A percentile compares a stretch with the other conserved stretches of the same genome.
phyloP scores from a whole-genome alignment of 2,113 vertebrate species.

The Phrynosoma platyrhinos region DNA sequence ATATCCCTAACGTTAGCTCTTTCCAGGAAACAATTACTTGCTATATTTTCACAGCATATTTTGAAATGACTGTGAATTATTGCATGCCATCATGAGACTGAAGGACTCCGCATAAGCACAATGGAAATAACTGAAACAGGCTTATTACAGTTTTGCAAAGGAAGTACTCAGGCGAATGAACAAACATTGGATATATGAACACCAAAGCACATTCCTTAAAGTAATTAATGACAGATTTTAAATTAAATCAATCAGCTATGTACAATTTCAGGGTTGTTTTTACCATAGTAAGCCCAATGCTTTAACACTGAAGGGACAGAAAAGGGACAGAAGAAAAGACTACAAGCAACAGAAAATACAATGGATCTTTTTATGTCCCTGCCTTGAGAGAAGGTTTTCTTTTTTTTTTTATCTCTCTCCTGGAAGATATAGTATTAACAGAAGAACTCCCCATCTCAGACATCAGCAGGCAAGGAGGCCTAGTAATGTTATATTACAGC shows the following conservation, averaged over 20 bases:
- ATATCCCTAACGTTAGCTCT: slow-evolving; percentile 7
- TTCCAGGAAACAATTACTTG: slow-evolving; percentile 53
- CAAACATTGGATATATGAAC: slow-evolving; percentile 45
- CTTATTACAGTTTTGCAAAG: slow-evolving; percentile 31
- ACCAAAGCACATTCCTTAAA: slow-evolving; percentile 50
- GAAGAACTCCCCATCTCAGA: background rate
- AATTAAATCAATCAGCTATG: slow-evolving; percentile 51
- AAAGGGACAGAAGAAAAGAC: background rate
- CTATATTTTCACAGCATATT: slow-evolving; percentile 35
- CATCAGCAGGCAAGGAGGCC: background rate
- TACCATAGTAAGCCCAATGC: slow-evolving; percentile 8
- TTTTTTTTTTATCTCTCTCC: background rate
- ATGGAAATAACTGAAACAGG: slow-evolving; percentile 36
- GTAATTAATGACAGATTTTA: slow-evolving; percentile 52
- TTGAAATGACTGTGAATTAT: slow-evolving; percentile 40
- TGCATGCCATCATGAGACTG: background rate
- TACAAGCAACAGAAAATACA: fast-evolving
- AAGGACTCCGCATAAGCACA: slow-evolving; percentile 34
- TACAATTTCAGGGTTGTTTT: slow-evolving; percentile 49
- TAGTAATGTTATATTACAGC: too few relatives aligned
- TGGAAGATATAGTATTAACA: too few relatives aligned
- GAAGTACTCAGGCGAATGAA: slow-evolving; percentile 24
- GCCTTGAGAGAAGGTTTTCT: background rate
- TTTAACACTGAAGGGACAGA: slow-evolving; percentile 34
- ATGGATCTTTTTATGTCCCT: background rate